Evolutionary conservation across 1,140 invertebrate species (phyloP), one percentile per base, ranked within the genome.

Genomic region (Bilobella aurantiaca): DNA sequence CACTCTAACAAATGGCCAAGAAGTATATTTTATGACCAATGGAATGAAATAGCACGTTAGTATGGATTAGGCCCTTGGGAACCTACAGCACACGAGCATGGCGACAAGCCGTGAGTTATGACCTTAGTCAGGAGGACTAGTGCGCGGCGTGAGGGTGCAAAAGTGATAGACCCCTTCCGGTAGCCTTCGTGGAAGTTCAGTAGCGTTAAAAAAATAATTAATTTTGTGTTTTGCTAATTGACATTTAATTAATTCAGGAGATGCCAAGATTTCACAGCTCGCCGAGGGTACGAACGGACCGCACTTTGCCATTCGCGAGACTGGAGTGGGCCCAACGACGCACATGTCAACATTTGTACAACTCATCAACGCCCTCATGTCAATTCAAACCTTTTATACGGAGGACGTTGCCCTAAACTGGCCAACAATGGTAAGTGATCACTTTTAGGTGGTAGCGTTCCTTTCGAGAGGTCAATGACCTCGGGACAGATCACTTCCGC

Each of bases 261-360:
- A 73, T 46, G 71, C 66, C 29, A 73, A 73, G 60, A 70, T 73
- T 25, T 67, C 69, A 5, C 58, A 61, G 21, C 64, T 74, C 25
- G 63, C 73, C 16, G 71, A 74, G 27, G 71, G 69, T 58, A 74
- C 74, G 2, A 69, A 68, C 42, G 73, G 74, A 12, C 69, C 68
- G 1, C 69, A 74, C 63, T 72, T 72, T 62, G 63, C 64, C 16
- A 69, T 74, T 16, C 65, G 69, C 14, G 72, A 72, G 46, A 67
- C 67, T 1, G 73, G 74, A 18, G 73, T 74, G 27, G 73, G 74
- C 21, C 66, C 69, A 31, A 74, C 67, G 37, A 74, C 74, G 32
- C 74, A 74, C 59, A 69, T 74, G 66, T 67, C 79, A 1, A 81
- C 81, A 12, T 82, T 81, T 70, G 81, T 83, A 67, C 77, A 79